phyloP scores from a whole-genome alignment of 2,888 invertebrate species.

The Galerucella calmariensis region DNA sequence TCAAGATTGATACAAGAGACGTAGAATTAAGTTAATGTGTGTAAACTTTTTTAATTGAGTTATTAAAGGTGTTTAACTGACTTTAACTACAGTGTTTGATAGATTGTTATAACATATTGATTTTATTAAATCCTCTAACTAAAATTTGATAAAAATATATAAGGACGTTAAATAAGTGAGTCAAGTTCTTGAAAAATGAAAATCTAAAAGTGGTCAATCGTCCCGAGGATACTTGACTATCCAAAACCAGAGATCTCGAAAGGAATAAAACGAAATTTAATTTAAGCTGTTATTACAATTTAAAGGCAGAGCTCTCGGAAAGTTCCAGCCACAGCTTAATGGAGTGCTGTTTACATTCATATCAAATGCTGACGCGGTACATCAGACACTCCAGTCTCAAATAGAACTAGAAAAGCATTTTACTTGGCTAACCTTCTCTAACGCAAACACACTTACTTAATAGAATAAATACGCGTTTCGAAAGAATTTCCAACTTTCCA shows the following conservation, averaged over 20 bases:
- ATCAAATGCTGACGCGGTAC: constrained; percentile 55
- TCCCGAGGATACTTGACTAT: constrained; percentile 14
- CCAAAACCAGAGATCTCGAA: constrained; percentile 5
- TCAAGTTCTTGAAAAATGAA: constrained; percentile 8
- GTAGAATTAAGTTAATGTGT: not conserved
- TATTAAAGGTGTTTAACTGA: not conserved
- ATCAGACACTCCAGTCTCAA: constrained; percentile 41
- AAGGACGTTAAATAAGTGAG: too few relatives aligned
- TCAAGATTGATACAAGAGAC: constrained; percentile 5
- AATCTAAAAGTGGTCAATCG: constrained; percentile 28
- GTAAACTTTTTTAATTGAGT: not conserved
- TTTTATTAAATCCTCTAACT: not conserved
- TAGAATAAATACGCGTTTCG: constrained; percentile 47
- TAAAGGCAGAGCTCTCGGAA: constrained; percentile 30
- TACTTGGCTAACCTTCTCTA: constrained; percentile 49
- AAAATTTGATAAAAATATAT: not conserved
- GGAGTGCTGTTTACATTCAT: constrained; percentile 59
- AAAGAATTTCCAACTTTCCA: constrained; percentile 41
- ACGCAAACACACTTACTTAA: constrained; percentile 51
- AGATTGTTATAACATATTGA: not conserved
- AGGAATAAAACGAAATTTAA: constrained; percentile 37
- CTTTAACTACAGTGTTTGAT: not conserved
- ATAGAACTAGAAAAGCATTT: constrained; percentile 49
- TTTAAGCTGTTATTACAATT: constrained; percentile 44
- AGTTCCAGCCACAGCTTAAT: constrained; percentile 52